These are phyloP conservation scores for Cyphomyrus discorhynchus DNA, from an alignment of 2,113 vertebrate species.

Conservation along the genomic window DNA sequence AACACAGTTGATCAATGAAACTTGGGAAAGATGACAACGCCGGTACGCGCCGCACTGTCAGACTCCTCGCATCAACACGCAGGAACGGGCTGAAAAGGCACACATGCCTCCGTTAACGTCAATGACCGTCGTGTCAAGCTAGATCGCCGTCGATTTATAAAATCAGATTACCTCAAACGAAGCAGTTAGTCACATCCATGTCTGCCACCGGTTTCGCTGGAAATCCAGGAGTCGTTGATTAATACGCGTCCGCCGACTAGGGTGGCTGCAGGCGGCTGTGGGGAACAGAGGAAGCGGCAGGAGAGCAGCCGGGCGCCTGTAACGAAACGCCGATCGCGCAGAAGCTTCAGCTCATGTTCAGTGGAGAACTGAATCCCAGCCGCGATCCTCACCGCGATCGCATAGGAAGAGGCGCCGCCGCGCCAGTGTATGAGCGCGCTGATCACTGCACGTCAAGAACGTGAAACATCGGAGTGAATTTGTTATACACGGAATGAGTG, in stretches of 20 bases:
- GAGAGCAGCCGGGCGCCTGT: slow-evolving; percentile 30
- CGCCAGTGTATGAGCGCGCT: background rate
- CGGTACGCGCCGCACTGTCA: background rate
- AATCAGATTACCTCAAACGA: slow-evolving; percentile 32
- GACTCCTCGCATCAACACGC: background rate
- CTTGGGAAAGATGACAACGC: background rate
- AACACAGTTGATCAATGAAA: background rate
- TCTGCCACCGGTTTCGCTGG: slow-evolving; percentile 20
- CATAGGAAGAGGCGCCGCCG: background rate
- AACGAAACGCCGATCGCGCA: slow-evolving; percentile 2
- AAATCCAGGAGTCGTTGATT: slow-evolving; percentile 22
- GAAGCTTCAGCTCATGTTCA: background rate
- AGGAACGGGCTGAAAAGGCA: background rate
- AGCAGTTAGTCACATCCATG: slow-evolving; percentile 29
- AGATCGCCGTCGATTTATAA: slow-evolving; percentile 15
- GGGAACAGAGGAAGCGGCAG: background rate
- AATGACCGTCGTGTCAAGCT: slow-evolving; percentile 11
- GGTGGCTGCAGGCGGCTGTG: slow-evolving; percentile 1
- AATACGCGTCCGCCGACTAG: slow-evolving; percentile 14
- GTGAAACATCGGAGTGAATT: background rate
- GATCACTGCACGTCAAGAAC: background rate
- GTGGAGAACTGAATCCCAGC: background rate
- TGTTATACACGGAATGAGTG: background rate
- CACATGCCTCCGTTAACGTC: background rate
- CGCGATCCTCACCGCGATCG: background rate